Percentiles rank a stretch among this genome's conserved stretches.
phyloP scores from a whole-genome alignment of 1,140 invertebrate species.

The Drosophila pruinosa region DNA sequence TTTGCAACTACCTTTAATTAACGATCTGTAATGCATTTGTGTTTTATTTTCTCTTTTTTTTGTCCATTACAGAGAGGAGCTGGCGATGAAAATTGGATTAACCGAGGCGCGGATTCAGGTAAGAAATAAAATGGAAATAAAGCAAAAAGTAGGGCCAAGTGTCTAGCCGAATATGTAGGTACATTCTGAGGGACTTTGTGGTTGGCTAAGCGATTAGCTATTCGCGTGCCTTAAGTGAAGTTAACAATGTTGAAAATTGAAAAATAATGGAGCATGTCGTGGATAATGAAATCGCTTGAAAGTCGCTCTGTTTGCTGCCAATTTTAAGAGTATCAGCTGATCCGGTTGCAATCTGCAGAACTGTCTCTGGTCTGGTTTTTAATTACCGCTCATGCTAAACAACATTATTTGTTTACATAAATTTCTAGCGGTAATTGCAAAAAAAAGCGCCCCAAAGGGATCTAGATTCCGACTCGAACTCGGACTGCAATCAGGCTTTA shows the following conservation, averaged over 20 bases:
- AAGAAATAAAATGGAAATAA: constrained; percentile 35
- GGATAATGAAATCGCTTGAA: constrained; percentile 67
- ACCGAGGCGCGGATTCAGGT: constrained; percentile 99
- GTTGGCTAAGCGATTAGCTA: constrained; percentile 33
- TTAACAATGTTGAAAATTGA: constrained; percentile 79
- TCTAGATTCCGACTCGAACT: not conserved
- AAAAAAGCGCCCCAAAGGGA: too few relatives aligned
- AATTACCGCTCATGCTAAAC: constrained; percentile 74
- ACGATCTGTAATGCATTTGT: constrained; percentile 14
- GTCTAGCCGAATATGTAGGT: constrained; percentile 4
- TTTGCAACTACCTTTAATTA: not conserved
- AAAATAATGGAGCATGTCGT: constrained; percentile 79
- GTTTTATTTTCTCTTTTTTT: constrained; percentile 11
- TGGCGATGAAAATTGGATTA: constrained; percentile 98
- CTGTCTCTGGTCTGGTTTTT: constrained; percentile 48
- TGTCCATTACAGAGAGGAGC: constrained; percentile 91
- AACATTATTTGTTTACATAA: constrained; percentile 75
- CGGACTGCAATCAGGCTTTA: constrained; percentile 56
- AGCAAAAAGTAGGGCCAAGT: not conserved
- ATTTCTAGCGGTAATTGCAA: constrained; percentile 48
- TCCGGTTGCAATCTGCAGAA: constrained; percentile 32
- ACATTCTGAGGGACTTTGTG: constrained; percentile 15
- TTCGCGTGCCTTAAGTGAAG: constrained; percentile 63
- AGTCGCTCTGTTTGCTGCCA: constrained; percentile 28
- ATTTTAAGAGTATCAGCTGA: constrained; percentile 48